A percentile compares a stretch with the other conserved stretches of the same genome.
Evolutionary conservation across 2,888 invertebrate species (phyloP).

Genomic region (Netelia inedita): DNA sequence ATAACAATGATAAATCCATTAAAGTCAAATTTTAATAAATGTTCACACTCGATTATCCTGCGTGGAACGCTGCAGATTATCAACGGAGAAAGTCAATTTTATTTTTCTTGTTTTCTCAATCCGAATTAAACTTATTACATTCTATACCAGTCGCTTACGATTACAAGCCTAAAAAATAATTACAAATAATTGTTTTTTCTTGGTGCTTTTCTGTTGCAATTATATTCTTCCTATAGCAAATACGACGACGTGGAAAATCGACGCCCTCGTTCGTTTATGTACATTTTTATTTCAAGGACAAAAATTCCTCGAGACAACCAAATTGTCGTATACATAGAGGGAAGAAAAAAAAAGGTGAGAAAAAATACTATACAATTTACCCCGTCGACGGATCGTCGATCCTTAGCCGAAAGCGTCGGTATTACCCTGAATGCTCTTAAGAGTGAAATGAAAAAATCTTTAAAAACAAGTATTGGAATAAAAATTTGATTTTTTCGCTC

Average conservation of each 20-base stretch:
- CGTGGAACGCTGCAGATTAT: constrained; percentile 28
- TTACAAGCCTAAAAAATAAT: constrained; percentile 61
- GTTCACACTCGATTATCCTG: constrained; percentile 25
- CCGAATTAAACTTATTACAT: constrained; percentile 40
- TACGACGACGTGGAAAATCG: not conserved
- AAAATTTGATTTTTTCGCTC: constrained; percentile 46
- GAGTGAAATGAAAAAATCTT: constrained; percentile 1
- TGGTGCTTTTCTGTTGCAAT: not conserved
- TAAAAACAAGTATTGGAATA: not conserved
- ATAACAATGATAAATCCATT: constrained; percentile 45
- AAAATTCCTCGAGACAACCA: not conserved
- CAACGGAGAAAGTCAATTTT: not conserved
- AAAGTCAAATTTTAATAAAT: constrained; percentile 52
- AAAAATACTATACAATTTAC: constrained; percentile 26
- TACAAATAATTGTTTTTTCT: constrained; percentile 43
- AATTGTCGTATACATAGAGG: not conserved
- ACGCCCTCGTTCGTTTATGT: constrained; percentile 40
- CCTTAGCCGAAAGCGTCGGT: constrained; percentile 6
- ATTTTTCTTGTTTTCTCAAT: constrained; percentile 17
- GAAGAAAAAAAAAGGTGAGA: constrained; percentile 13
- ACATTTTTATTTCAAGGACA: constrained; percentile 36
- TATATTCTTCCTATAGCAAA: constrained; percentile 25
- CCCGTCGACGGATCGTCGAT: constrained; percentile 20
- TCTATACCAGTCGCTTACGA: constrained; percentile 52
- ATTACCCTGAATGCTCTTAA: constrained; percentile 54